These are phyloP conservation scores for Plumapathes pennacea DNA, from an alignment of 92 coral and sea anemone species.

Conservation along the genomic window DNA sequence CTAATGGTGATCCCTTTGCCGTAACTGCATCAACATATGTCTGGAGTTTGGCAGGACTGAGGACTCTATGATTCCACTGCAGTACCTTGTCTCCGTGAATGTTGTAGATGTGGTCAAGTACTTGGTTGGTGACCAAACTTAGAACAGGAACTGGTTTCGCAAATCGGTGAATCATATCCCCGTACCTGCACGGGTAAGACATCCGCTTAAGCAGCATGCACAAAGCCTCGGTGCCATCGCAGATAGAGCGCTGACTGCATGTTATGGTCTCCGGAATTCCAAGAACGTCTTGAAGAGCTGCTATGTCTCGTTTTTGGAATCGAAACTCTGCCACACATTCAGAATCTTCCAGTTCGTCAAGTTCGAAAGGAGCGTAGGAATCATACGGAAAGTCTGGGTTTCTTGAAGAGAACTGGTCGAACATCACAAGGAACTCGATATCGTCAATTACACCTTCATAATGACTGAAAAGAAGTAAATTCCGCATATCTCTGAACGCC, in stretches of 20 bases:
- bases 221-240: neutral
- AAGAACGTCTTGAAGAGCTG: neutral
- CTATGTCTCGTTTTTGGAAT: neutral
- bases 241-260: neutral
- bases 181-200: conserved; percentile 21
- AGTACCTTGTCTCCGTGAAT: conserved; percentile 8
- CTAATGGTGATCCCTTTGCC: conserved; percentile 7
- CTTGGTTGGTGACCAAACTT: conserved; percentile 11
- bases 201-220: conserved; percentile 6
- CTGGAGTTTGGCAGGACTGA: conserved; percentile 13
- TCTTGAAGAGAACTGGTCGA: conserved; percentile 3
- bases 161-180: conserved; percentile 15
- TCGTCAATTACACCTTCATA: conserved; percentile 22
- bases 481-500: conserved; percentile 26
- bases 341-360: conserved; percentile 1
- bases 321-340: conserved; percentile 4
- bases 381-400: conserved; percentile 1
- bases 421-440: conserved; percentile 16
- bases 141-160: conserved; percentile 24
- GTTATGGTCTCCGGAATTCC: neutral
- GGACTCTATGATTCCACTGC: conserved; percentile 12
- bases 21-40: conserved; percentile 13
- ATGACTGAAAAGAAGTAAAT: conserved; percentile 34
- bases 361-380: conserved; percentile 1
- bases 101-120: conserved; percentile 1